phyloP scores from a whole-genome alignment of 2,113 vertebrate species.

The Poeciliopsis prolifica region DNA sequence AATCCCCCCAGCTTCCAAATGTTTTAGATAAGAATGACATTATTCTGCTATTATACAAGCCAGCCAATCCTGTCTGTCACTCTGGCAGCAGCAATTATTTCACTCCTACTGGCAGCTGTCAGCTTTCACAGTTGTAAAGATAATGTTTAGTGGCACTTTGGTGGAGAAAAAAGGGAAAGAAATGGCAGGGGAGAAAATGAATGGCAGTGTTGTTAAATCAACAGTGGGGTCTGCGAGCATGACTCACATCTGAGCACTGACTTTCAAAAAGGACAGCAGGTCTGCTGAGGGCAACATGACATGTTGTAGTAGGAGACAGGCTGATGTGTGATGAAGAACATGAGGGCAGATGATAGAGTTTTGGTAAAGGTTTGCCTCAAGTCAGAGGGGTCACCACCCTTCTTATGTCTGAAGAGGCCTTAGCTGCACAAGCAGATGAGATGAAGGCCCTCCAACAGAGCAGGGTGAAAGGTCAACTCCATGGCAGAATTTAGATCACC shows the following conservation, averaged over 20 bases:
- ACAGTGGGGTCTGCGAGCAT: conserved; percentile 15
- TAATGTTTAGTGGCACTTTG: conserved; percentile 39
- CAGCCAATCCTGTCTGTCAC: conserved; percentile 50
- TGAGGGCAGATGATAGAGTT: conserved; percentile 8
- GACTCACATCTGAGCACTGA: conserved; percentile 12
- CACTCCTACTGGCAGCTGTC: conserved; percentile 54
- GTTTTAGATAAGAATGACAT: conserved; percentile 30
- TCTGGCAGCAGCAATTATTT: conserved; percentile 49
- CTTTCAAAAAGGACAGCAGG: background rate
- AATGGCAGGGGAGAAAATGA: conserved; percentile 8
- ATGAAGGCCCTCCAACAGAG: conserved; percentile 40
- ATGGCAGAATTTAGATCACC: conserved; percentile 30
- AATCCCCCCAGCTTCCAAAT: conserved; percentile 17
- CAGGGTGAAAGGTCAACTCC: conserved; percentile 17
- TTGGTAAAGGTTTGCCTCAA: conserved; percentile 26
- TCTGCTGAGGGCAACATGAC: conserved; percentile 3
- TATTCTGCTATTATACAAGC: conserved; percentile 44
- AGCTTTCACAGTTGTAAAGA: conserved; percentile 47
- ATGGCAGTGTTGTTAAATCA: conserved; percentile 32
- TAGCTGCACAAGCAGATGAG: conserved; percentile 5
- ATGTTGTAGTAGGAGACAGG: background rate
- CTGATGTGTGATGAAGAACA: background rate
- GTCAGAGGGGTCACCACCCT: conserved; percentile 3
- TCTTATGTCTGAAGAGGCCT: conserved; percentile 8
- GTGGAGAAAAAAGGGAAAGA: conserved; percentile 1